These are phyloP conservation scores for Oryzias curvinotus DNA, from an alignment of 2,113 vertebrate genomes.

Conservation along the genomic window DNA sequence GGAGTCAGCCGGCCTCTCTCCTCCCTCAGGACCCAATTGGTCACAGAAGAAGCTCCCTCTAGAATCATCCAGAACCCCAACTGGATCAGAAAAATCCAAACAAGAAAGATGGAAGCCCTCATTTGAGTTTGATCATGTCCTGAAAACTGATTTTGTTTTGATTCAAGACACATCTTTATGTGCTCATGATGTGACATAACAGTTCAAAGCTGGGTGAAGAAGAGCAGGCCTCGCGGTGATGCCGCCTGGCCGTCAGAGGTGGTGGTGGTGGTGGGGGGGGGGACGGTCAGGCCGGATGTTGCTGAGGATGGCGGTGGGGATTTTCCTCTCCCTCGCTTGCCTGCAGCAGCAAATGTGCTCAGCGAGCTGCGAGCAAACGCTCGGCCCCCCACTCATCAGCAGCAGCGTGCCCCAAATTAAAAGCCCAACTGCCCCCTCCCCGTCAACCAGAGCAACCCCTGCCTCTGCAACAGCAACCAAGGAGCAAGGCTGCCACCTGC, in stretches of 20 bases:
- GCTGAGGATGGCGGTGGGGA: conserved; percentile 51
- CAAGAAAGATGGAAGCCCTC: neutral
- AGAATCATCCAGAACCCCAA: conserved; percentile 29
- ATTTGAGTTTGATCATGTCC: neutral
- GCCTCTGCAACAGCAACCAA: neutral
- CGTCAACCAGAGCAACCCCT: conserved; percentile 20
- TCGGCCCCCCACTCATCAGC: conserved; percentile 46
- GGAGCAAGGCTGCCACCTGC: conserved; percentile 56
- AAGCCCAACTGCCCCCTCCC: conserved; percentile 43
- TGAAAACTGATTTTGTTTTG: neutral
- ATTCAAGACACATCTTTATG: conserved; percentile 1
- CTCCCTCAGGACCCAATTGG: conserved; percentile 32
- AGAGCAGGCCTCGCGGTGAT: conserved; percentile 24
- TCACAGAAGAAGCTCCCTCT: conserved; percentile 3
- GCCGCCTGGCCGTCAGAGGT: conserved; percentile 16
- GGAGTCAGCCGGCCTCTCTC: conserved; percentile 37
- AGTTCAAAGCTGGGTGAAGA: conserved; percentile 13
- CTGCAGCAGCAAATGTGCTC: conserved; percentile 66
- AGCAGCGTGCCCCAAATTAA: conserved; percentile 73
- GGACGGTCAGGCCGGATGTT: conserved; percentile 11
- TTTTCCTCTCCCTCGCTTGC: conserved; percentile 57
- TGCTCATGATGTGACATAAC: neutral
- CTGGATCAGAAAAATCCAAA: neutral
- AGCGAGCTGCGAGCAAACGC: conserved; percentile 69
- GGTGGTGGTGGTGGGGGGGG: conserved; percentile 9